These are phyloP conservation scores for Rhyzopertha dominica DNA, from an alignment of 1,140 invertebrate genomes.

Conservation along the genomic window DNA sequence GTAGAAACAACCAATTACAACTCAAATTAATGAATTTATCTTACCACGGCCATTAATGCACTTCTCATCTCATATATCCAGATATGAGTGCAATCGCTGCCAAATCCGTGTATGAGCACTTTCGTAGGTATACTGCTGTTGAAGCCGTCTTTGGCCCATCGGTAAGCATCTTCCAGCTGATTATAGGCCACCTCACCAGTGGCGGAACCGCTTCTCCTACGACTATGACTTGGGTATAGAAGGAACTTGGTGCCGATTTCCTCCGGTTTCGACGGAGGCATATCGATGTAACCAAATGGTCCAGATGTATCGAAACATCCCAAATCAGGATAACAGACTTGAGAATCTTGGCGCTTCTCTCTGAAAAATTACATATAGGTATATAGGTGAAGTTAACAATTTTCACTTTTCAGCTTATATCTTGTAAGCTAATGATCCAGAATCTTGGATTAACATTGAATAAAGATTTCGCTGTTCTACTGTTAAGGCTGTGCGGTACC, in stretches of 20 bases:
- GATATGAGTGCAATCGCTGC: slow-evolving; percentile 79
- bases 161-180: slow-evolving; percentile 60
- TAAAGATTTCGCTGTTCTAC: too few species aligned
- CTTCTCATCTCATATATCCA: slow-evolving; percentile 93
- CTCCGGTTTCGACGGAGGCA: slow-evolving; percentile 80
- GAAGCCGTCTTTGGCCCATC: slow-evolving; percentile 58
- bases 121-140: slow-evolving; percentile 70
- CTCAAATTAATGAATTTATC: too few species aligned
- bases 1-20: too few species aligned
- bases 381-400: not conserved
- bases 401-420: too few species aligned
- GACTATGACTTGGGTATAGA: slow-evolving; percentile 52
- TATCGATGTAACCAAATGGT: slow-evolving; percentile 86
- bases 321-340: slow-evolving; percentile 85
- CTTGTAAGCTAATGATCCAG: too few species aligned
- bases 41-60: slow-evolving; percentile 79
- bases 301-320: slow-evolving; percentile 91
- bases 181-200: slow-evolving; percentile 61
- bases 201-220: slow-evolving; percentile 52
- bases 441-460: too few species aligned
- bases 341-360: slow-evolving; percentile 57
- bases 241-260: slow-evolving; percentile 79
- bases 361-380: slow-evolving; percentile 25
- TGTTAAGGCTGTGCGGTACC: too few species aligned
- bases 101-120: slow-evolving; percentile 92